Percentiles rank a stretch among this genome's conserved stretches.
Evolutionary conservation across 2,113 vertebrate genomes (phyloP).

Genomic region (Paramormyrops kingsleyae): DNA sequence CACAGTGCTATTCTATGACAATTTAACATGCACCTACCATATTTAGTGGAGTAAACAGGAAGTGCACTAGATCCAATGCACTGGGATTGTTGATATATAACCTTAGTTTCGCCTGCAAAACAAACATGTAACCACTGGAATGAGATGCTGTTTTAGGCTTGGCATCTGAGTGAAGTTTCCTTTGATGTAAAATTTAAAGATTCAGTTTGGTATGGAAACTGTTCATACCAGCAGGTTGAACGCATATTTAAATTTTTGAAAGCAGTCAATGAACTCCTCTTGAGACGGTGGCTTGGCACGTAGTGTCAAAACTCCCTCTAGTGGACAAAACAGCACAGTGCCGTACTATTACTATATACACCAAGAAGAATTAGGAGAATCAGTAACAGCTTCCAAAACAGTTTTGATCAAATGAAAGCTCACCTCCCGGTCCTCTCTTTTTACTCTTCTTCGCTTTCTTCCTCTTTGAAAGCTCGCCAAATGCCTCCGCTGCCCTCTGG

Average conservation of each 20-base stretch:
- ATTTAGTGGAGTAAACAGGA: constrained; percentile 84
- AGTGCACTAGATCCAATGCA: constrained; percentile 83
- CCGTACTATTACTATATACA: not conserved
- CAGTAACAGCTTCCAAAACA: not conserved
- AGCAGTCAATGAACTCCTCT: constrained; percentile 87
- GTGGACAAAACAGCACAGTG: constrained; percentile 36
- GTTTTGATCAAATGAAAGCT: constrained; percentile 23
- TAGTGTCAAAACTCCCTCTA: constrained; percentile 93
- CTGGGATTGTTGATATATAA: constrained; percentile 92
- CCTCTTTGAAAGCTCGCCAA: constrained; percentile 77
- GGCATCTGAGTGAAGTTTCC: not conserved
- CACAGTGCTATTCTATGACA: not conserved
- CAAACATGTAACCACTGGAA: not conserved
- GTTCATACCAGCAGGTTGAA: constrained; percentile 89
- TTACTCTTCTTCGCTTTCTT: constrained; percentile 85
- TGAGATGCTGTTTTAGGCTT: not conserved
- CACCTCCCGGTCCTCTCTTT: constrained; percentile 88
- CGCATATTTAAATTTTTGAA: constrained; percentile 95
- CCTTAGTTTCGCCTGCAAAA: constrained; percentile 76
- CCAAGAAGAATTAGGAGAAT: not conserved
- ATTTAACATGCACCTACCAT: constrained; percentile 61
- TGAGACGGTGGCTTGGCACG: constrained; percentile 78
- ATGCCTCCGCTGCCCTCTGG: constrained; percentile 90
- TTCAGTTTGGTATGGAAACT: not conserved
- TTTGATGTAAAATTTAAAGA: not conserved